Conservation (phyloP, 2,797 vertebrate genomes). For the Enteromius viviparus region DNA sequence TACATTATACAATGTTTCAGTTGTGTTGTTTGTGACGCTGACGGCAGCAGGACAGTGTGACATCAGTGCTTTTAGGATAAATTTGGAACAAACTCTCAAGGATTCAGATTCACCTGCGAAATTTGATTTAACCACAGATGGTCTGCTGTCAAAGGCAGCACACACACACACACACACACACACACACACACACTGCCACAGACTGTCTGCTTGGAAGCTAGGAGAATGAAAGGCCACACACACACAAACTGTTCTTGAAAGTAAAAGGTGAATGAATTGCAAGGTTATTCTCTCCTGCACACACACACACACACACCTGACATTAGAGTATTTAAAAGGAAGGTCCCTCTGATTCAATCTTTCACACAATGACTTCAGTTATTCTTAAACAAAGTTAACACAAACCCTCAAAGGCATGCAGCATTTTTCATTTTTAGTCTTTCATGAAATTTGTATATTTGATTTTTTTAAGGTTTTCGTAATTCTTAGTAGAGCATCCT, state of each 20-base stretch:
- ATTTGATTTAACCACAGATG: slow-evolving; percentile 28
- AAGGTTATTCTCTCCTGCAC: neutral
- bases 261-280: neutral
- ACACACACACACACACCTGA: neutral
- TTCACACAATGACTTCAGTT: neutral
- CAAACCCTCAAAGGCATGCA: neutral
- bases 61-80: neutral
- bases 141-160: slow-evolving; percentile 11
- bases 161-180: no score
- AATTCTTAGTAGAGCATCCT: neutral
- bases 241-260: neutral
- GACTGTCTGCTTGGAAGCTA: neutral
- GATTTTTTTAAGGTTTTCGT: neutral
- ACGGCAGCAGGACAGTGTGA: neutral
- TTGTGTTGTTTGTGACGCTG: neutral
- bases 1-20: neutral
- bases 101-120: slow-evolving; percentile 19
- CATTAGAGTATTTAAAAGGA: slow-evolving; percentile 16
- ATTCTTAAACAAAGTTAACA: neutral
- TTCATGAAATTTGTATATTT: neutral
- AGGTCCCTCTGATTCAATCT: slow-evolving; percentile 35
- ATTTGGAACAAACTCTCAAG: slow-evolving; percentile 19
- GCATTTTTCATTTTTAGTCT: neutral
- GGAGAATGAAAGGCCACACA: neutral
- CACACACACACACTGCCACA: slow-evolving; percentile 11